Base-by-base conservation (phyloP, 2,888 invertebrate genomes). In the Cecidostiba fungosa region DNA sequence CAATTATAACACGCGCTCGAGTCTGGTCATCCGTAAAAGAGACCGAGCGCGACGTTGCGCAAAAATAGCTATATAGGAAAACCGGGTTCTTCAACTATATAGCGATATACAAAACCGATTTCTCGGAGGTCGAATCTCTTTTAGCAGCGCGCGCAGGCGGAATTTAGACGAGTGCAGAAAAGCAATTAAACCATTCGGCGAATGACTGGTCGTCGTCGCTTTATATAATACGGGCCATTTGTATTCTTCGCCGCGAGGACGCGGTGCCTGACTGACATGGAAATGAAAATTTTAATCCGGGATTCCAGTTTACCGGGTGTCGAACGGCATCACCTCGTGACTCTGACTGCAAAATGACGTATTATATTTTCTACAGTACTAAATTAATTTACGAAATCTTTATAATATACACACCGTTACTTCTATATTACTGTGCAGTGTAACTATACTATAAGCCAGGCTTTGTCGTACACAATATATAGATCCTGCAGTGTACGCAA, bases 121-220 rank as follows among this genome's bases (percentile, higher is more conserved):
- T 83, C 77, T 72, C 66, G 32, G 72, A 83, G 77, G 72, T 59
- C 83, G 77, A 76, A 19, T n/a, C 54, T 16, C n/a, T n/a, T n/a
- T n/a, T 59, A 14, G 3, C 23, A 29, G 26, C 29, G 36, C 26
- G 29, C 77, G 73, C 62, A 59, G 62, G 16, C 72, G 47, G 84
- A 84, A 84, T 84, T 23, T 29, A 36, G 39, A 62, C 47, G 50
- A 47, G 76, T 84, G 84, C 79, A 80, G 79, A 76, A 50, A 74
- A 72, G 79, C 79, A 80, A 84, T 84, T 84, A 84, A 84, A 84
- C 69, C 54, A 80, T 84, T 84, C 84, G 79, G 5, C 84, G 84
- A 84, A 84, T 26, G 36, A 72, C 39, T 23, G 26, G 54, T 50
- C 76, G 16, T 14, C 12, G 70, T 54, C 54, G 39, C 23, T 23